Base-by-base conservation (phyloP, 1,140 invertebrate genomes). In the Bombus polaris region DNA sequence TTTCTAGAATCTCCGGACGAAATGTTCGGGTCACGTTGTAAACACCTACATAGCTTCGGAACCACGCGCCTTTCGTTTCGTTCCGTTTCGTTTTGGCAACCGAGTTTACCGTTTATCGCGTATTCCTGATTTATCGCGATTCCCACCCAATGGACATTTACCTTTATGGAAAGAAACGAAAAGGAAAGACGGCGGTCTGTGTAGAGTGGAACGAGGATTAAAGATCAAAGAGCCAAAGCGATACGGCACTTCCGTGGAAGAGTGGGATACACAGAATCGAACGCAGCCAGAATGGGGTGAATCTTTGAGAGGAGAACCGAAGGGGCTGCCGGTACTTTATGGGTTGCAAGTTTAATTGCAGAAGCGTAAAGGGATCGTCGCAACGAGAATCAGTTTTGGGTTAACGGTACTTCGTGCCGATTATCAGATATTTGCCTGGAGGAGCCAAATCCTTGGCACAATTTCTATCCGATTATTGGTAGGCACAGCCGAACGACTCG, bases 331-430 rank as follows among this genome's bases (percentile, higher is more conserved):
- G 74, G 39, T 86, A 82, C 72, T 86, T 85, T 81, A 85, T 53
- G 83, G 86, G 44, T 88, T 85, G 87, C 47, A 0, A 22, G 18
- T 53, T 53, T 22, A 53, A 53, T 53, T 2, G 18, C 87, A 81
- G 80, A 83, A 87, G 91, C 87, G 87, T 83, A 84, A 80, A 85
- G 85, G 85, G 70, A 86, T 91, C 91, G 92, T 93, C 91, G 93
- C 90, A 89, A 76, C 76, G 90, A 92, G 94, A 94, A 94, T 94
- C 94, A 94, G 90, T 91, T 90, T 89, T 83, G 91, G 91, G 94
- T 94, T 94, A 93, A 94, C 92, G 87, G 90, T 92, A 93, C 93
- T 94, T 94, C 92, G 83, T 91, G 90, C 91, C 92, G 93, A 94
- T 94, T 94, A 94, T 93, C 92, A 2, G 90, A 93, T 91, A 91